Evolutionary conservation across 1,140 invertebrate species (phyloP).

Genomic region (Tetragnatha versicolor): DNA sequence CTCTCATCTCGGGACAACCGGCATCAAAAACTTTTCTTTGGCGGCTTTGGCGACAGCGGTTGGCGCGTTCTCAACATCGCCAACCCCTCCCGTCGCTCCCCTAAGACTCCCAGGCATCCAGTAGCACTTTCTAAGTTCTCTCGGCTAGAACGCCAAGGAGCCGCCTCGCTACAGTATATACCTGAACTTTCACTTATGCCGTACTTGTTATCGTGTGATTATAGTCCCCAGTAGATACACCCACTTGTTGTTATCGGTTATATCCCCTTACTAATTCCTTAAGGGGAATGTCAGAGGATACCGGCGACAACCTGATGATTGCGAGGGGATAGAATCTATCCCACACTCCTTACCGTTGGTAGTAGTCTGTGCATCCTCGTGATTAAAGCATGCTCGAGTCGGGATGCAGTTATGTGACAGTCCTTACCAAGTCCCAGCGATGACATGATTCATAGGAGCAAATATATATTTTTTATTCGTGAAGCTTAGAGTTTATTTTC

Average conservation of each 20-base stretch:
- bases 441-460: no score
- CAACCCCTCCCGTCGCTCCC: background rate
- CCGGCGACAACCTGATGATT: conserved; percentile 12
- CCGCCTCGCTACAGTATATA: conserved; percentile 27
- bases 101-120: background rate
- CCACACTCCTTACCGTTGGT: no score
- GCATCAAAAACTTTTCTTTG: no score
- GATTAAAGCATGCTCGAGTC: no score
- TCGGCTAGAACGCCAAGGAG: conserved; percentile 26
- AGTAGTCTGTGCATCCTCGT: no score
- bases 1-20: no score
- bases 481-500: no score
- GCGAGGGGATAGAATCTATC: background rate
- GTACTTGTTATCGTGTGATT: background rate
- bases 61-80: background rate
- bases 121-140: conserved; percentile 35
- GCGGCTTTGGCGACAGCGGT: no score
- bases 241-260: background rate
- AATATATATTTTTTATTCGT: no score
- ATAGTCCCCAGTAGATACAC: background rate
- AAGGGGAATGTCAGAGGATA: background rate
- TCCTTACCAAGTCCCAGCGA: no score
- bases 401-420: no score
- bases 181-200: conserved; percentile 11
- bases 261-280: background rate